Evolutionary conservation across 1,140 invertebrate species (phyloP).

Genomic region (Sminthurinus signatus): DNA sequence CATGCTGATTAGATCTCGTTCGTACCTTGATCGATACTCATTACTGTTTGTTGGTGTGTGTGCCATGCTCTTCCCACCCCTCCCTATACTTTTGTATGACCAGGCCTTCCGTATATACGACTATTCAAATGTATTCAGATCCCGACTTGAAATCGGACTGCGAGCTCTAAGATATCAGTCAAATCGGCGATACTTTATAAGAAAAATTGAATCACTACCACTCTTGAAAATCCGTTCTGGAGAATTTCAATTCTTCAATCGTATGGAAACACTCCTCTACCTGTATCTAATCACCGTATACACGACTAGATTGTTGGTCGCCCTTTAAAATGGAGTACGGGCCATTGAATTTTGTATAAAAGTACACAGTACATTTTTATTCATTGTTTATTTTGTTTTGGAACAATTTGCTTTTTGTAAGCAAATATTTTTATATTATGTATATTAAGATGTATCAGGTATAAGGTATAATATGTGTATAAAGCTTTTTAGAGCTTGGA

Average conservation of each 20-base stretch:
- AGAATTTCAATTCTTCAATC: neutral
- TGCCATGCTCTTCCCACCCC: neutral
- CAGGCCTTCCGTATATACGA: slow-evolving; percentile 6
- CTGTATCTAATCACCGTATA: neutral
- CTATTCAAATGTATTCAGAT: neutral
- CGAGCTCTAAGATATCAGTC: neutral
- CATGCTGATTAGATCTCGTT: neutral
- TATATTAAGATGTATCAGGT: too few species aligned
- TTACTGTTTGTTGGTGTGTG: neutral
- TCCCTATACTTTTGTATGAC: slow-evolving; percentile 7
- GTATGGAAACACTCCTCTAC: neutral
- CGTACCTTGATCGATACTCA: neutral
- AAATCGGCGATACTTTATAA: neutral
- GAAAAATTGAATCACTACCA: slow-evolving; percentile 1
- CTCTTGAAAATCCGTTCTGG: neutral
- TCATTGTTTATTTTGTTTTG: too few species aligned
- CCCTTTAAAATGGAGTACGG: too few species aligned
- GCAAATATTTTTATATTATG: too few species aligned
- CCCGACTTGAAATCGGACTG: neutral
- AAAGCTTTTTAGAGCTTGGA: too few species aligned
- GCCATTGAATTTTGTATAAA: too few species aligned
- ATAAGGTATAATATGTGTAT: too few species aligned
- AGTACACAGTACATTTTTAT: too few species aligned
- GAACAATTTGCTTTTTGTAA: too few species aligned
- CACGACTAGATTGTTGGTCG: neutral